Conservation (phyloP, 2,888 invertebrate genomes). For the Anoplius nigerrimus region DNA sequence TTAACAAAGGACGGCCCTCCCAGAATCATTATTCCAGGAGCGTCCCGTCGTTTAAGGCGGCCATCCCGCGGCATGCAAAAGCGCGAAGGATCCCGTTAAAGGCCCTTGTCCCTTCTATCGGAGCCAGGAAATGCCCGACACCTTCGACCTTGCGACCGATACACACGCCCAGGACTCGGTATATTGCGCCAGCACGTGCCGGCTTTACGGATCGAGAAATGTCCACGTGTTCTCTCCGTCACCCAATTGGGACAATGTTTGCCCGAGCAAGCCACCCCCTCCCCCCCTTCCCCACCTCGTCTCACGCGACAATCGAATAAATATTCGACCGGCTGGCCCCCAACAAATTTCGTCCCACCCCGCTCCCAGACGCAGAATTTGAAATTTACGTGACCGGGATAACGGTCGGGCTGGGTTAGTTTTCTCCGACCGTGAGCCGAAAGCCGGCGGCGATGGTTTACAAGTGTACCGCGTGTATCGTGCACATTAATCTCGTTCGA, state of each 20-base stretch:
- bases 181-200: too few species aligned
- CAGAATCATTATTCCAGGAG: too few species aligned
- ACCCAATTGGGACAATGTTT: background rate
- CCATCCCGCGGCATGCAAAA: too few species aligned
- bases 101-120: background rate
- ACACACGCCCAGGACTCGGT: too few species aligned
- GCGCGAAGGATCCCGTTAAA: too few species aligned
- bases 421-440: background rate
- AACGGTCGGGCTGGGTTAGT: slow-evolving; percentile 9
- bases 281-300: background rate
- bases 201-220: too few species aligned
- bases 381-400: slow-evolving; percentile 65
- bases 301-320: slow-evolving; percentile 52
- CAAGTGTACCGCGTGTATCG: background rate
- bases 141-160: too few species aligned
- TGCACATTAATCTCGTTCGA: slow-evolving; percentile 3
- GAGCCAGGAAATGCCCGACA: background rate
- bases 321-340: slow-evolving; percentile 47
- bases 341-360: slow-evolving; percentile 62
- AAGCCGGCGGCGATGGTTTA: slow-evolving; percentile 7
- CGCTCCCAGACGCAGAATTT: slow-evolving; percentile 54
- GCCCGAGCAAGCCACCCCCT: background rate
- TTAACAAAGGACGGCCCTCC: too few species aligned
- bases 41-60: too few species aligned
- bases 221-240: too few species aligned